A percentile compares a stretch with the other conserved stretches of the same genome.
Conservation (phyloP, 2,888 invertebrate species). For the Mythimna loreyi region DNA sequence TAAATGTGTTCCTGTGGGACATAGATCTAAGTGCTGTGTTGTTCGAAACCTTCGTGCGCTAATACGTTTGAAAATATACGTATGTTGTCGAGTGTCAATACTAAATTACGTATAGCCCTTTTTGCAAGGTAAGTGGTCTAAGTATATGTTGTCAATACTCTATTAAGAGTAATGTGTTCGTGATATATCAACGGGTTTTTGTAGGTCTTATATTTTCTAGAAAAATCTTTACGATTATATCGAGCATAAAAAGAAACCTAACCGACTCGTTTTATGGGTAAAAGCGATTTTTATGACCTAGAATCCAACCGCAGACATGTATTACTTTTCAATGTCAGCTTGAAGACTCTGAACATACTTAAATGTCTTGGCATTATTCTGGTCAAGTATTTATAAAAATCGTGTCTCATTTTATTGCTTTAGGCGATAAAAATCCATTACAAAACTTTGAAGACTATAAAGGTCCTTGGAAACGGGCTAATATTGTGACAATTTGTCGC, state of each 20-base stretch:
- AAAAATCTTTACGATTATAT: conserved; percentile 25
- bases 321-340: background rate
- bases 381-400: background rate
- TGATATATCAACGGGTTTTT: conserved; percentile 6
- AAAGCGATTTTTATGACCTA: background rate
- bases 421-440: background rate
- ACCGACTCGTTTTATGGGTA: conserved; percentile 14
- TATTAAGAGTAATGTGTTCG: conserved; percentile 26
- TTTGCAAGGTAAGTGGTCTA: conserved; percentile 43
- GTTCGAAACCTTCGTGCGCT: conserved; percentile 45
- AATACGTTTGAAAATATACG: conserved; percentile 48
- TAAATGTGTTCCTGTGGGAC: conserved; percentile 60
- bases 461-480: too few species aligned
- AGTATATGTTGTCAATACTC: conserved; percentile 33
- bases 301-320: background rate
- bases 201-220: conserved; percentile 3
- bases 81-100: conserved; percentile 36
- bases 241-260: conserved; percentile 1
- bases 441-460: background rate
- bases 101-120: conserved; percentile 47
- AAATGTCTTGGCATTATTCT: background rate
- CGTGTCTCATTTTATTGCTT: background rate
- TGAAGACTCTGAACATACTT: background rate
- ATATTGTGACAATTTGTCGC: too few species aligned
- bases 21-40: conserved; percentile 55